Percentiles rank a stretch among this genome's conserved stretches.
phyloP scores from a whole-genome alignment of 2,113 vertebrate species.

The Ivindomyrus marchei region DNA sequence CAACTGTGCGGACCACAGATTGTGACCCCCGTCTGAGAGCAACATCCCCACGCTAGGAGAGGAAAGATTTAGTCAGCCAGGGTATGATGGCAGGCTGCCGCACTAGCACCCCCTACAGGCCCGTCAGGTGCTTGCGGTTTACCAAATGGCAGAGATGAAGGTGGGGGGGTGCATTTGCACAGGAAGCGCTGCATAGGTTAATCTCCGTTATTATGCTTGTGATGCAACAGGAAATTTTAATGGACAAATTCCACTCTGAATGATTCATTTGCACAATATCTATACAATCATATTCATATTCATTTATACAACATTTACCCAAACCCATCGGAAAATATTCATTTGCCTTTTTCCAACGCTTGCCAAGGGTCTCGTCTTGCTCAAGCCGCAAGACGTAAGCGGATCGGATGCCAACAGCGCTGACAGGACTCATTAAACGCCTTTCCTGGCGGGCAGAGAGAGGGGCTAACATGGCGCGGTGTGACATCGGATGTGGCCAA shows the following conservation, averaged over 20 bases:
- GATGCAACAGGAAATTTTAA: constrained; percentile 2
- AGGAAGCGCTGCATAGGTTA: neutral
- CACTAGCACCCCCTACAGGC: neutral
- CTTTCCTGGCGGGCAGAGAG: neutral
- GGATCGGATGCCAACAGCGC: neutral
- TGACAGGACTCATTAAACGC: neutral
- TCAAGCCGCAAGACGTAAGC: neutral
- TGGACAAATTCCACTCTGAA: neutral
- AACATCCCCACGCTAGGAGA: neutral
- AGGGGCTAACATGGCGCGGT: neutral
- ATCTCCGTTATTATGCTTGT: neutral
- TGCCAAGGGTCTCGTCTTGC: neutral
- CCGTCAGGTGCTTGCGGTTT: neutral
- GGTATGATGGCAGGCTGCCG: neutral
- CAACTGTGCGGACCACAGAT: neutral
- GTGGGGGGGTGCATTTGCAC: neutral
- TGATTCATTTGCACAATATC: neutral
- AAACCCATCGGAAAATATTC: neutral
- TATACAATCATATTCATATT: neutral
- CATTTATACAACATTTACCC: constrained; percentile 15
- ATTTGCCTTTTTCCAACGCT: neutral
- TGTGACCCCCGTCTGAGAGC: neutral
- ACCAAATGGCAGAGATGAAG: neutral
- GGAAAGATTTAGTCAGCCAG: neutral
- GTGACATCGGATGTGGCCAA: neutral